Conservation (phyloP, 2,113 vertebrate species). For the Rana temporaria region DNA sequence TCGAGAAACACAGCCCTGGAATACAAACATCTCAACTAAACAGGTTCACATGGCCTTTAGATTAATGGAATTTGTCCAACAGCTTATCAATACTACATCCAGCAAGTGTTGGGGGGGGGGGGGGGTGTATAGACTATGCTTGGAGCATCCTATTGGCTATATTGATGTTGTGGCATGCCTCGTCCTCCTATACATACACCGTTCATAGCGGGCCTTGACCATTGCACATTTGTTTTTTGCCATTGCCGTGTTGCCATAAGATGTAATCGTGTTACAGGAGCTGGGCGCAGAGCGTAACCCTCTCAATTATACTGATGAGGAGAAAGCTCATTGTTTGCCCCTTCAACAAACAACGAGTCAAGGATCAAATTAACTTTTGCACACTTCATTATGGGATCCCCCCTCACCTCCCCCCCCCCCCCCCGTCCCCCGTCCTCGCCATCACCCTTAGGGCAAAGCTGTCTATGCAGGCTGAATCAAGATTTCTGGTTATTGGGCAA, state of each 20-base stretch:
- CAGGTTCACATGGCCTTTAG: neutral
- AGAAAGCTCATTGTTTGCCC: conserved; percentile 61
- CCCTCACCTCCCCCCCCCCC: conserved; percentile 72
- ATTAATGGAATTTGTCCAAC: conserved; percentile 19
- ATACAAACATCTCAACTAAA: neutral
- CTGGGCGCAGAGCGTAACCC: conserved; percentile 18
- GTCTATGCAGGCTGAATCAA: conserved; percentile 49
- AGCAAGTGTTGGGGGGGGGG: neutral
- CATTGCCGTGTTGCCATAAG: conserved; percentile 57
- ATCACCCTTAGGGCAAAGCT: conserved; percentile 72
- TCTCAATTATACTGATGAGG: conserved; percentile 55
- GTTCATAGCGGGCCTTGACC: neutral
- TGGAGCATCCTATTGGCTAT: conserved; percentile 1
- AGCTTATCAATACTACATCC: neutral
- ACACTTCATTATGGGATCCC: conserved; percentile 84
- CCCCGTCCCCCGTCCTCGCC: no score
- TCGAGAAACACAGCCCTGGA: no score
- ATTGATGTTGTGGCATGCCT: neutral
- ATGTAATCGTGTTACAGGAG: conserved; percentile 55
- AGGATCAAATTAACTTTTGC: conserved; percentile 89
- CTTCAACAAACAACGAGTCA: conserved; percentile 78
- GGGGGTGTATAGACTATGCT: neutral
- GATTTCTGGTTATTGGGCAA: conserved; percentile 74
- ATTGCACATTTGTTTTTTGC: neutral
- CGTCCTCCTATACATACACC: neutral